Conservation (phyloP, 1,140 invertebrate species). For the Kradibia gibbosae region DNA sequence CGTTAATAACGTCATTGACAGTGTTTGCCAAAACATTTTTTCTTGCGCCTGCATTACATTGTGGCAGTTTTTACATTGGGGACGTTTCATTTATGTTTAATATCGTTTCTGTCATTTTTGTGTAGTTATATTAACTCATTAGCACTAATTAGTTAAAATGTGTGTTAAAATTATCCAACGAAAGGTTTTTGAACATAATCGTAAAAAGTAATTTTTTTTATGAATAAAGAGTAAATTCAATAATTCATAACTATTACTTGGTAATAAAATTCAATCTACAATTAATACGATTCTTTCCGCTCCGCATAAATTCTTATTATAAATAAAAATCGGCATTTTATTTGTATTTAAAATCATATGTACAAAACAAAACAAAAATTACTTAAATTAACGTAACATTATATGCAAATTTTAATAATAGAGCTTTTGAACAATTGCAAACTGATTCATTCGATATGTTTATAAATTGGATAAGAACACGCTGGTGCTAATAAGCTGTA, state of each 20-base stretch:
- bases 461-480: slow-evolving; percentile 31
- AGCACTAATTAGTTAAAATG: slow-evolving; percentile 18
- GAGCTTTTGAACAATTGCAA: not conserved
- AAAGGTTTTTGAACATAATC: not conserved
- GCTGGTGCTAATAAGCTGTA: slow-evolving; percentile 35
- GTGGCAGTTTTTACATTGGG: slow-evolving; percentile 31
- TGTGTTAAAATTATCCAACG: slow-evolving; percentile 18
- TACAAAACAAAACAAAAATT: not conserved
- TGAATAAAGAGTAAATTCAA: not conserved
- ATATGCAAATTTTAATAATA: not conserved
- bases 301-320: not conserved
- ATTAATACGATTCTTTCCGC: not conserved
- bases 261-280: not conserved
- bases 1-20: not conserved
- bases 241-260: not conserved
- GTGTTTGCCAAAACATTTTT: not conserved
- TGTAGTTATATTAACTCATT: slow-evolving; percentile 39
- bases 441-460: not conserved
- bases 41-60: not conserved
- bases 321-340: slow-evolving; percentile 10
- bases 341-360: not conserved
- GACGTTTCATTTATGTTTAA: slow-evolving; percentile 31
- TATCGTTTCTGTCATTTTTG: slow-evolving; percentile 31
- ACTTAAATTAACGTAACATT: not conserved
- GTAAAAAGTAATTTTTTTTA: not conserved